phyloP scores from a whole-genome alignment of 2,113 vertebrate genomes.

The Aegypius monachus region DNA sequence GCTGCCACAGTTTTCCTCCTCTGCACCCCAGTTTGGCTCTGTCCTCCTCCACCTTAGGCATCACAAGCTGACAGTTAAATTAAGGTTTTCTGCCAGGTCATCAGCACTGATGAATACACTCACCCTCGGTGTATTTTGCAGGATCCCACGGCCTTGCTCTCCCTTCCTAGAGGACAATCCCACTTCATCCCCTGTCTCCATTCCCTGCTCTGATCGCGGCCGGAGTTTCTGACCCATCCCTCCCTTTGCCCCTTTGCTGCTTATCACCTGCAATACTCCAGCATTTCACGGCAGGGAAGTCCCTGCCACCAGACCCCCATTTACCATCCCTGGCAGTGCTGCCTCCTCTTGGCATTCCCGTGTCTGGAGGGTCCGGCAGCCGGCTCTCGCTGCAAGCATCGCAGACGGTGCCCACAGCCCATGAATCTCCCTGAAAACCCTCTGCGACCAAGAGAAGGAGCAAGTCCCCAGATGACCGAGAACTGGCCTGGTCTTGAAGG shows the following conservation, averaged over 20 bases:
- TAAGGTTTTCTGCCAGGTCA: background rate
- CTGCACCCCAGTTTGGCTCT: background rate
- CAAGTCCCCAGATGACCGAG: background rate
- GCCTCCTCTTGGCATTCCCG: background rate
- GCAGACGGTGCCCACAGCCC: background rate
- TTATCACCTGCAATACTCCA: background rate
- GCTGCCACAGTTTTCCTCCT: background rate
- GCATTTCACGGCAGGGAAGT: background rate
- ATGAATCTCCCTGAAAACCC: background rate
- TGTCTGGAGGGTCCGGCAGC: background rate
- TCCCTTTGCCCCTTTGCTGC: background rate
- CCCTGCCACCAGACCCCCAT: background rate
- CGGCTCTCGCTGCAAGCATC: background rate
- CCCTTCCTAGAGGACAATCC: background rate
- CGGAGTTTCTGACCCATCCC: background rate
- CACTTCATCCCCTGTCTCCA: background rate
- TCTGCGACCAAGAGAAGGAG: background rate
- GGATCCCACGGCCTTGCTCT: rapidly evolving
- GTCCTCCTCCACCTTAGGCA: background rate
- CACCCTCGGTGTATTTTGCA: background rate
- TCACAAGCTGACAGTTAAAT: background rate
- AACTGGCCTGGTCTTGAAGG: background rate
- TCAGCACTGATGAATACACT: background rate
- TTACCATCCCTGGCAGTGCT: background rate
- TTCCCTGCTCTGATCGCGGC: rapidly evolving